Evolutionary conservation across 2,797 vertebrate genomes (phyloP).

Genomic region (Cyclopterus lumpus): DNA sequence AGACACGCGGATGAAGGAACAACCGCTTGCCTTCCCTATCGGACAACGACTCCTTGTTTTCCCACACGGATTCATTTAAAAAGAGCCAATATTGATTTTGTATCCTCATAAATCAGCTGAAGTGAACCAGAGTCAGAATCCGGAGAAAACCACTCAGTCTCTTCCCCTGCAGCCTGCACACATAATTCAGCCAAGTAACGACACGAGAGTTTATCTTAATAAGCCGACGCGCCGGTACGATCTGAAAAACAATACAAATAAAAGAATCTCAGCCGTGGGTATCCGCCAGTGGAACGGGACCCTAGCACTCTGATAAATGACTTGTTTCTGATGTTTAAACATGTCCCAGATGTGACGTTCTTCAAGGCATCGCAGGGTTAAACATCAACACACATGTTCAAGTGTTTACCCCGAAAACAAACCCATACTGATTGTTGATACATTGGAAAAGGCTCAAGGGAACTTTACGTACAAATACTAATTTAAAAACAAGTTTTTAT

Average conservation of each 20-base stretch:
- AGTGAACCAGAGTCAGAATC: constrained; percentile 21
- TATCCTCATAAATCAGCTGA: background rate
- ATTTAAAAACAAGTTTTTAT: too few species aligned
- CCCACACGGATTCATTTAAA: background rate
- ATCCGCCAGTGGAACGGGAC: constrained; percentile 24
- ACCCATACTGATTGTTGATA: background rate
- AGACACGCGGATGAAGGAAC: too few species aligned
- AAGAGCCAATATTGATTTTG: constrained; percentile 11
- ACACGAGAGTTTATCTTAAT: constrained; percentile 9
- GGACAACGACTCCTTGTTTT: background rate
- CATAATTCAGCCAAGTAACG: constrained; percentile 21
- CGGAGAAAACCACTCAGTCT: background rate
- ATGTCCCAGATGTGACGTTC: constrained; percentile 12
- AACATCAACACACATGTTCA: too few species aligned
- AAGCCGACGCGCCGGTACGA: too few species aligned
- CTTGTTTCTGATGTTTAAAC: constrained; percentile 4
- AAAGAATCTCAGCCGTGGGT: background rate
- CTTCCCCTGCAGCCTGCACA: constrained; percentile 1
- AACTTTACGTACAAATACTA: constrained; percentile 22
- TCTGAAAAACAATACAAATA: too few species aligned
- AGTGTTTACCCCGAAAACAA: too few species aligned
- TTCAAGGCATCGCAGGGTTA: background rate
- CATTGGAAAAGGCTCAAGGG: constrained; percentile 31
- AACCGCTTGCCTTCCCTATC: background rate
- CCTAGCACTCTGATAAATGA: constrained; percentile 4